These are phyloP conservation scores for Sisyra terminalis DNA, from an alignment of 2,888 invertebrate genomes.

Conservation along the genomic window DNA sequence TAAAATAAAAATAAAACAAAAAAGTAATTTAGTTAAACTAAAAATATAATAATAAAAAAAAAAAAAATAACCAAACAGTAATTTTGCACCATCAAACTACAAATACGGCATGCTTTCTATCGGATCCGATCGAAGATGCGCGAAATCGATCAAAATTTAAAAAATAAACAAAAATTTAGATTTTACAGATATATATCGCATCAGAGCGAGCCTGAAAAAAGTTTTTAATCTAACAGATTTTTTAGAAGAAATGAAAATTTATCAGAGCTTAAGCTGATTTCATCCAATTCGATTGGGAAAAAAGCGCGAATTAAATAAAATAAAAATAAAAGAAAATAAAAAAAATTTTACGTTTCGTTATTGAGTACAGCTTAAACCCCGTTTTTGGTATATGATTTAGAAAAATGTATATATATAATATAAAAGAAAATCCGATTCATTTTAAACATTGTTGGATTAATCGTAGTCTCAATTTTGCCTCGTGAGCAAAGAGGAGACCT, in stretches of 20 bases:
- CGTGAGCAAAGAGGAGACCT: slow-evolving; percentile 82
- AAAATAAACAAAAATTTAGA: background rate
- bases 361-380: slow-evolving; percentile 3
- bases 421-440: background rate
- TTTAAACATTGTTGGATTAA: background rate
- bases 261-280: slow-evolving; percentile 4
- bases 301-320: background rate
- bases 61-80: slow-evolving; percentile 26
- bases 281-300: background rate
- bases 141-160: background rate
- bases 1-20: slow-evolving; percentile 16
- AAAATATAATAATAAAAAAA: slow-evolving; percentile 31
- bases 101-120: slow-evolving; percentile 6
- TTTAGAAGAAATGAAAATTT: background rate
- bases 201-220: slow-evolving; percentile 3
- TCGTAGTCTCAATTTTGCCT: slow-evolving; percentile 50
- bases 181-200: background rate
- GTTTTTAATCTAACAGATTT: slow-evolving; percentile 1
- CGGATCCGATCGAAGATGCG: background rate
- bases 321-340: background rate
- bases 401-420: no score
- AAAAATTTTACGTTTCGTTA: no score
- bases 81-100: slow-evolving; percentile 20
- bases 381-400: background rate
- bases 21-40: slow-evolving; percentile 15